These are phyloP conservation scores for Cirrhinus mrigala DNA, from an alignment of 2,797 vertebrate genomes.

Conservation along the genomic window DNA sequence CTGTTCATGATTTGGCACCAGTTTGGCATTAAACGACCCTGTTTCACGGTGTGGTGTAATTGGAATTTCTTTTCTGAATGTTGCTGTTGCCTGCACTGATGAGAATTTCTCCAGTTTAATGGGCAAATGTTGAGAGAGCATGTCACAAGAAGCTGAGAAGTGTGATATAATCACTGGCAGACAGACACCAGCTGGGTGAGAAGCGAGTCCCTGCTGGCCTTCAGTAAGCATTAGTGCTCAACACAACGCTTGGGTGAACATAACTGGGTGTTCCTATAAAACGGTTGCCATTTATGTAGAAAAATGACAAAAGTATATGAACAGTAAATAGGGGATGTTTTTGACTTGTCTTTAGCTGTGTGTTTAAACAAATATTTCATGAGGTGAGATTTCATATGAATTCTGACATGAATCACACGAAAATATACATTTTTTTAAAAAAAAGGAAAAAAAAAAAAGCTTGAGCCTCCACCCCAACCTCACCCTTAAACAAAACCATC, in stretches of 20 bases:
- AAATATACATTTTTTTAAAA: too few species aligned
- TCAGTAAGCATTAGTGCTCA: neutral
- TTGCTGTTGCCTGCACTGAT: conserved; percentile 29
- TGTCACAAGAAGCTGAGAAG: conserved; percentile 19
- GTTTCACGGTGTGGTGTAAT: conserved; percentile 50
- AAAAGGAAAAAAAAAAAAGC: too few species aligned
- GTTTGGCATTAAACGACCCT: conserved; percentile 49
- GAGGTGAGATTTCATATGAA: too few species aligned
- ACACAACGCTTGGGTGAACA: neutral
- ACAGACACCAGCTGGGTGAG: conserved; percentile 14
- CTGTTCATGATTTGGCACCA: conserved; percentile 24
- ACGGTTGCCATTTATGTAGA: neutral
- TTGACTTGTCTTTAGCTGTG: neutral
- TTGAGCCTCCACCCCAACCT: too few species aligned
- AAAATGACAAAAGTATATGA: neutral
- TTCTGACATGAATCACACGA: too few species aligned
- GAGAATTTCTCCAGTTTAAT: conserved; percentile 1
- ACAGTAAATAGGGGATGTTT: neutral
- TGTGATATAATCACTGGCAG: conserved; percentile 33
- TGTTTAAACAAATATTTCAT: too few species aligned
- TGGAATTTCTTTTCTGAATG: conserved; percentile 29
- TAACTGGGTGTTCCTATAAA: neutral
- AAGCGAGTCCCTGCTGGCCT: neutral
- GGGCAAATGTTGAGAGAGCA: conserved; percentile 38
- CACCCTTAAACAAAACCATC: too few species aligned